phyloP scores from a whole-genome alignment of 2,113 vertebrate species.

The Mus pahari region DNA sequence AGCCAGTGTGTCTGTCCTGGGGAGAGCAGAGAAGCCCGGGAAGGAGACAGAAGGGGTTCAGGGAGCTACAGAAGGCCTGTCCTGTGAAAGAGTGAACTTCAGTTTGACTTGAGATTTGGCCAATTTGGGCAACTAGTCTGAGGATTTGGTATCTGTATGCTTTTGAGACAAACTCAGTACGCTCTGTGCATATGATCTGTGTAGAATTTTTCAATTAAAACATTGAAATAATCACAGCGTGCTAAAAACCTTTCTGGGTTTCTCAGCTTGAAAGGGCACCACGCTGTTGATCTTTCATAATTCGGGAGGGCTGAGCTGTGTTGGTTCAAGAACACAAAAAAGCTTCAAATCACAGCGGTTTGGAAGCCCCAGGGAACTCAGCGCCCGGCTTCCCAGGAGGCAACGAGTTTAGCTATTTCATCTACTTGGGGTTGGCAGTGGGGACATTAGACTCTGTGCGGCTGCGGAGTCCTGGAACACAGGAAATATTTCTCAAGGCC shows the following conservation, averaged over 20 bases:
- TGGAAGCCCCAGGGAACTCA: too few species aligned
- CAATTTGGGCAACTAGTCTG: neutral
- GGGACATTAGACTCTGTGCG: neutral
- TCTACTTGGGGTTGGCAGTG: neutral
- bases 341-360: neutral
- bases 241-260: neutral
- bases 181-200: rapidly evolving
- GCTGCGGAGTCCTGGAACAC: neutral
- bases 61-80: neutral
- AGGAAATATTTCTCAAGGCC: neutral
- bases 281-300: neutral
- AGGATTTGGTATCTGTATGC: neutral
- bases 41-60: rapidly evolving
- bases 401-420: rapidly evolving
- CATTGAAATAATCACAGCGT: neutral
- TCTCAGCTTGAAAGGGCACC: neutral
- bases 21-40: neutral
- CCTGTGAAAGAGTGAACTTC: neutral
- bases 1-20: neutral
- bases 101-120: neutral
- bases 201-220: neutral
- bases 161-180: neutral
- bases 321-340: neutral
- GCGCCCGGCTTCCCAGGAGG: neutral
- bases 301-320: neutral